phyloP scores from a whole-genome alignment of 2,113 vertebrate species.

The Ellobius talpinus region DNA sequence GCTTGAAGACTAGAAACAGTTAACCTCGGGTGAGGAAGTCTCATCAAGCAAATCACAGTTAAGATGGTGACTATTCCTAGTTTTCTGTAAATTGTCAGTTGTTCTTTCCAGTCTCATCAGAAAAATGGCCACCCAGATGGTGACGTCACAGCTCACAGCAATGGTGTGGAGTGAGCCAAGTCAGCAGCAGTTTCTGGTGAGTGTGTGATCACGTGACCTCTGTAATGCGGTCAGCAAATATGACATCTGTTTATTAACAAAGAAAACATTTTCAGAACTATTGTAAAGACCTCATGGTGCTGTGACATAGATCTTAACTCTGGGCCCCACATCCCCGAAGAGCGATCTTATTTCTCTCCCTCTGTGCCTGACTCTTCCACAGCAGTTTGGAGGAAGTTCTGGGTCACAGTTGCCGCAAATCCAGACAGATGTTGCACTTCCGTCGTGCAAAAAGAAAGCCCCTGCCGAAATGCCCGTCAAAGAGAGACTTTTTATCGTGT shows the following conservation, averaged over 20 bases:
- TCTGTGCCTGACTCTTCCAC: constrained; percentile 71
- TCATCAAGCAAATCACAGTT: not conserved
- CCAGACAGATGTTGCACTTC: constrained; percentile 94
- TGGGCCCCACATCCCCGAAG: not conserved
- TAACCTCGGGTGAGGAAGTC: constrained; percentile 11
- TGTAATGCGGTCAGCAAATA: not conserved
- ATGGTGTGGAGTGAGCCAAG: constrained; percentile 89
- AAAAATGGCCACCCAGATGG: constrained; percentile 96
- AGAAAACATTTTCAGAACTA: not conserved
- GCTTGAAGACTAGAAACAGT: constrained; percentile 2
- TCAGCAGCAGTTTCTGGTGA: constrained; percentile 90
- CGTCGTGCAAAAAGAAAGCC: constrained; percentile 93
- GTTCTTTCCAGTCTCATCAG: constrained; percentile 90
- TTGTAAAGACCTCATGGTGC: not conserved
- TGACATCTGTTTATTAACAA: constrained; percentile 45
- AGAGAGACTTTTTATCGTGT: constrained; percentile 97
- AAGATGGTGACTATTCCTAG: constrained; percentile 34
- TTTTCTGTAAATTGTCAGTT: constrained; percentile 51
- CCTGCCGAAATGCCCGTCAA: constrained; percentile 91
- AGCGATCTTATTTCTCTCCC: constrained; percentile 38
- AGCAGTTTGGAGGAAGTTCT: constrained; percentile 84
- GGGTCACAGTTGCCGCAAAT: constrained; percentile 88
- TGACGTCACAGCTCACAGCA: constrained; percentile 95
- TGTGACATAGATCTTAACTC: not conserved
- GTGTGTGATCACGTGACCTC: constrained; percentile 69